A percentile compares a stretch with the other conserved stretches of the same genome.
phyloP scores from a whole-genome alignment of 2,888 invertebrate species.

The Anthophora plumipes region DNA sequence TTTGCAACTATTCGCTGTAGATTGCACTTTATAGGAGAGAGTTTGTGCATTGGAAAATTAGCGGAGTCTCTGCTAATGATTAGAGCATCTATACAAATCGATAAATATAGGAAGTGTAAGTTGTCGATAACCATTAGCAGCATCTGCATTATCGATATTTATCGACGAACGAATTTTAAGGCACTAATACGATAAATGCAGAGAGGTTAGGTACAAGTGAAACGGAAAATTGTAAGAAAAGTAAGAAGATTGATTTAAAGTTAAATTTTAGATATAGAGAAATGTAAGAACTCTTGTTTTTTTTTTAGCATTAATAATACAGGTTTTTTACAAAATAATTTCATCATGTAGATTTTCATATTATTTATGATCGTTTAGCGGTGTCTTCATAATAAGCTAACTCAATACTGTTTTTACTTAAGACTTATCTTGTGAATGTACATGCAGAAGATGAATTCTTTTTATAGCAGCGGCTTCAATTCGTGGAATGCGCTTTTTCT shows the following conservation, averaged over 20 bases:
- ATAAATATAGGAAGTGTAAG: background rate
- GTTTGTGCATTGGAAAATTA: background rate
- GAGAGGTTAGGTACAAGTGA: background rate
- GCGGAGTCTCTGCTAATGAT: background rate
- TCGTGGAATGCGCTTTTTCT: background rate
- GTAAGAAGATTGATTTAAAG: background rate
- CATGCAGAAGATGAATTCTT: background rate
- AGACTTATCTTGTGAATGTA: background rate
- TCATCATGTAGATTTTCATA: background rate
- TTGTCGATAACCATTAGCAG: conserved; percentile 1
- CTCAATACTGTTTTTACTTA: background rate
- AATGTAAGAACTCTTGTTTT: background rate
- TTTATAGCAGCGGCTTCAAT: background rate
- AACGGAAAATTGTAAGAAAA: background rate
- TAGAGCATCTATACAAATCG: background rate
- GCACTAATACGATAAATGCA: background rate
- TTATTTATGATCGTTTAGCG: too few relatives aligned
- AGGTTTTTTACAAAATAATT: background rate
- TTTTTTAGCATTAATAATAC: background rate
- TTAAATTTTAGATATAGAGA: too few relatives aligned
- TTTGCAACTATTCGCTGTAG: background rate
- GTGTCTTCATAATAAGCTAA: background rate
- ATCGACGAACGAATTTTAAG: background rate
- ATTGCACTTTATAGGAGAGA: background rate
- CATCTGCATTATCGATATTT: background rate